These are phyloP conservation scores for Caenorhabditis sp. DNA, from an alignment of 2,888 invertebrate genomes.

Conservation along the genomic window DNA sequence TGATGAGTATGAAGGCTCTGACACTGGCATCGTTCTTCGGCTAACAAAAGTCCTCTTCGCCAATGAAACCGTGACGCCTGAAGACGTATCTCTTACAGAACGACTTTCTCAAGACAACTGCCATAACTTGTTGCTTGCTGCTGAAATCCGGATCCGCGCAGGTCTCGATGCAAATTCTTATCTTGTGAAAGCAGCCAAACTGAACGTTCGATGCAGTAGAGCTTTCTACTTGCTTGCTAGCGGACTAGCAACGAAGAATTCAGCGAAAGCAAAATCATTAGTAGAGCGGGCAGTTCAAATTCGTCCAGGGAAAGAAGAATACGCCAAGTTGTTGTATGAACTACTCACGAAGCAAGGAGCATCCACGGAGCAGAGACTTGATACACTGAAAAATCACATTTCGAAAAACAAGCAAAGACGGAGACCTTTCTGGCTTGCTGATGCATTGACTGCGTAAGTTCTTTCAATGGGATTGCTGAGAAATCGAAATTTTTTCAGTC, in stretches of 20 bases:
- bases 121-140: slow-evolving; percentile 53
- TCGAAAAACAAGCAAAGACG: neutral
- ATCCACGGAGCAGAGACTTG: slow-evolving; percentile 10
- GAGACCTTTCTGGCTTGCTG: slow-evolving; percentile 62
- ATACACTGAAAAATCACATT: slow-evolving; percentile 26
- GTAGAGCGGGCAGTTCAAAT: slow-evolving; percentile 70
- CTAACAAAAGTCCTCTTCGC: neutral
- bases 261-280: slow-evolving; percentile 59
- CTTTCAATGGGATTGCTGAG: neutral
- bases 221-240: slow-evolving; percentile 68
- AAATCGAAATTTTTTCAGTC: slow-evolving; percentile 36
- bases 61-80: slow-evolving; percentile 2
- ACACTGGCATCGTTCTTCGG: slow-evolving; percentile 9
- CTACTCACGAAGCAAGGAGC: slow-evolving; percentile 21
- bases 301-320: slow-evolving; percentile 65
- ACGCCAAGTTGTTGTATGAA: slow-evolving; percentile 61
- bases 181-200: slow-evolving; percentile 70
- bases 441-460: slow-evolving; percentile 54
- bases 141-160: slow-evolving; percentile 45
- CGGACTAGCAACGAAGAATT: slow-evolving; percentile 56
- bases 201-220: slow-evolving; percentile 65
- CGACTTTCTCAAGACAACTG: slow-evolving; percentile 4
- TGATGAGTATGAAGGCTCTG: neutral
- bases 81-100: slow-evolving; percentile 37
- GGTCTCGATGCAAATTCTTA: slow-evolving; percentile 58